Evolutionary conservation across 1,140 invertebrate genomes (phyloP), one percentile per base, ranked within the genome.

Genomic region (Drosophila triauraria): DNA sequence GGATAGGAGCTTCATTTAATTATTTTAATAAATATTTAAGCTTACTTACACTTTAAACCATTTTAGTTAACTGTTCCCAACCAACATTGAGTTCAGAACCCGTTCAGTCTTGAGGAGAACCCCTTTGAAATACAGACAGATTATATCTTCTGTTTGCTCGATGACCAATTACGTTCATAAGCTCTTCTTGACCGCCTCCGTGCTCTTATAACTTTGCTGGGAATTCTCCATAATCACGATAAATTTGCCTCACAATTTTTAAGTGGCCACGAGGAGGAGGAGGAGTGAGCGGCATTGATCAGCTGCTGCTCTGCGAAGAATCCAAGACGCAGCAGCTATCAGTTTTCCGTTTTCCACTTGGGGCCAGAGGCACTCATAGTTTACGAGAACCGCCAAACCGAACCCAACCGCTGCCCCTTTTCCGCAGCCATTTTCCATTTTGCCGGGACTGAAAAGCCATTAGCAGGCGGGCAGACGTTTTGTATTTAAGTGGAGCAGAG

Each of bases 401-500:
- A 56, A 35, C 48, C 25, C 32, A 23, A n/a, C 8, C 38, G 7
- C 43, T 10, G 15, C 20, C 67, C 67, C 23, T 23, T 15, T 48
- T 23, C 61, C 17, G 15, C 20, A 30, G 32, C 32, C 12, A 47
- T 27, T 46, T 58, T 48, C 38, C 15, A 40, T 40, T 56, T 56
- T 25, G 53, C 27, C 27, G 35, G 67, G 27, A 32, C 51, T 40
- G 47, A 70, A 67, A 78, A 47, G 48, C 75, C 78, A 81, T 84
- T 83, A 84, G 58, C 48, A 65, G 64, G 62, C 79, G 54, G 47
- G 61, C 75, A 69, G 64, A 78, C 75, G 75, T 78, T 78, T 78
- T 78, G 64, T 70, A 58, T 78, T 78, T 70, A 78, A 78, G 64
- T 78, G 75, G 75, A 70, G 71, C 70, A 70, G 43, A 58, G 54